Evolutionary conservation across 2,888 invertebrate species (phyloP), one percentile per base, ranked within the genome.

Genomic region (Ecdyonurus torrentis): DNA sequence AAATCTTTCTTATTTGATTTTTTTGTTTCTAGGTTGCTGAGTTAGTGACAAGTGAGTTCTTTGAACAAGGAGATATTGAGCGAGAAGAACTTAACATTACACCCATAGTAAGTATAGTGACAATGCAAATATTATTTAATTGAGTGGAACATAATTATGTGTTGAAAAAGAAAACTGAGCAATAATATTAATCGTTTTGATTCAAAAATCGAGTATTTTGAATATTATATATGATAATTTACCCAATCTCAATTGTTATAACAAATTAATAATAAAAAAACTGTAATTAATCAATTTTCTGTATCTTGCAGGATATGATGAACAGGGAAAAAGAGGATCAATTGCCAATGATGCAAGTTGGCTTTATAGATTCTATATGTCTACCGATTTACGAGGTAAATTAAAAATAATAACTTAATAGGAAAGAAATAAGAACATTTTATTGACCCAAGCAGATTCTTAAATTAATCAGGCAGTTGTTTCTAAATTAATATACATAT

Each of bases 321-420:
- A 93, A 95, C 75, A 81, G 95, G 71, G 92, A 92, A 72, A 94
- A 94, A 74, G 90, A 92, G 76, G 91, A 93, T 72, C 89, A 94
- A 74, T 80, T 95, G 70, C 95, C 95, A 52, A 83, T 88, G 72
- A 94, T 95, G 94, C 95, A 95, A 83, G 92, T 96, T 66, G 89
- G 88, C 69, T 96, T 95, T 75, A 95, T 96, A 67, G 94, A 96
- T 76, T 88, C 92, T 52, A 93, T 96, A 72, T 95, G 95, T 75
- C 77, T 92, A 72, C 95, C 95, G 64, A 89, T 96, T 71, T 95
- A 95, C 75, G 89, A 91, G 84, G 93, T 94, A 76, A 77, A 72
- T 72, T 59, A 23, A 58, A 58, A 55, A 58, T 23, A 24, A 61
- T 22, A 23, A 58, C 60, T n/a, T 53, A 19, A 60, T 37, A 19